A percentile compares a stretch with the other conserved stretches of the same genome.
These are phyloP conservation scores for Endomychus coccineus DNA, from an alignment of 2,888 invertebrate genomes.

Conservation along the genomic window DNA sequence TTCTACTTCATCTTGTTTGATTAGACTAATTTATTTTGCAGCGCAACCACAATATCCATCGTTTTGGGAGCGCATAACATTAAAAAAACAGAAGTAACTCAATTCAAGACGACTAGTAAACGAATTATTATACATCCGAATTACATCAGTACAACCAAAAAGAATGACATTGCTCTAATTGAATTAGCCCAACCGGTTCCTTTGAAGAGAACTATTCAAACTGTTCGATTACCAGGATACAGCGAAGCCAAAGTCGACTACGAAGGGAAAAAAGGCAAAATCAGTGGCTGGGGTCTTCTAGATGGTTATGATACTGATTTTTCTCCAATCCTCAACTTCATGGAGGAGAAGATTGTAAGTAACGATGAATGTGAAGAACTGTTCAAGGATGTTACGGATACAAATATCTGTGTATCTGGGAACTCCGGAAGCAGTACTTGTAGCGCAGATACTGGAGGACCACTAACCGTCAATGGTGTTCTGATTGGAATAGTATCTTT, in stretches of 20 bases:
- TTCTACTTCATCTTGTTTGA: too few relatives aligned
- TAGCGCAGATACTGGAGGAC: too few relatives aligned
- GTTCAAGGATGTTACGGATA: conserved; percentile 11
- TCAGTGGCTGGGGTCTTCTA: conserved; percentile 23
- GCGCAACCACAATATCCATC: too few relatives aligned
- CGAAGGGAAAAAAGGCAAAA: conserved; percentile 13
- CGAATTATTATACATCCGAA: not conserved
- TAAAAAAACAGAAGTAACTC: not conserved
- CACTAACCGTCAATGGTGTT: too few relatives aligned
- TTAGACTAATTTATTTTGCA: too few relatives aligned
- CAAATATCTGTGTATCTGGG: too few relatives aligned
- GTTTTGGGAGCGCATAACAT: not conserved
- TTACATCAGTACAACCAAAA: not conserved
- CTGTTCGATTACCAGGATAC: too few relatives aligned
- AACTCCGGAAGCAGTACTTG: too few relatives aligned
- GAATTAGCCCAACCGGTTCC: too few relatives aligned
- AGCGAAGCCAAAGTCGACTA: conserved; percentile 3
- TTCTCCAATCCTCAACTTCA: conserved; percentile 16
- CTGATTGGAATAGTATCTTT: too few relatives aligned
- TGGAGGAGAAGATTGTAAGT: conserved; percentile 17
- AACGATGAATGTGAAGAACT: conserved; percentile 14
- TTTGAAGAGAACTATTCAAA: too few relatives aligned
- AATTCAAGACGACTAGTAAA: not conserved
- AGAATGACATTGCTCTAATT: not conserved
- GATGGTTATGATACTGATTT: conserved; percentile 11